Evolutionary conservation across 2,797 vertebrate species (phyloP).

Genomic region (Siniperca scherzeri): DNA sequence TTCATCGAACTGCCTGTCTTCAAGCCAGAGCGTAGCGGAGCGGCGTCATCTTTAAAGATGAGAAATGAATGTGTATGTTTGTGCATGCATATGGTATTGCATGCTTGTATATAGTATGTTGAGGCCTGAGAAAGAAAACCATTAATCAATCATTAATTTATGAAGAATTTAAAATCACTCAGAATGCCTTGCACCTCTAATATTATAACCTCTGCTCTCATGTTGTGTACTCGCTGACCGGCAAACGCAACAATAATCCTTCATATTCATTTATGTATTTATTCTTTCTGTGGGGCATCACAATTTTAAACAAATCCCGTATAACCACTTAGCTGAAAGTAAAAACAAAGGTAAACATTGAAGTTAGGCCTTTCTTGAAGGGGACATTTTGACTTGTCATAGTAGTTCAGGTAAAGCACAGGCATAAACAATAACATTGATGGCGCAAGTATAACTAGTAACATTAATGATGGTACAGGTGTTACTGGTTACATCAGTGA

Average conservation of each 20-base stretch:
- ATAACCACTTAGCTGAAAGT: background rate
- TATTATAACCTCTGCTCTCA: background rate
- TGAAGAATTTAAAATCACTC: conserved; percentile 12
- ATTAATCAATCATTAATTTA: conserved; percentile 39
- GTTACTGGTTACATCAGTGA: background rate
- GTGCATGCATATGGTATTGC: background rate
- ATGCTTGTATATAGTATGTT: background rate
- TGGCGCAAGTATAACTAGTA: background rate
- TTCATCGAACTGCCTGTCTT: conserved; percentile 53
- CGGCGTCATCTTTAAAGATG: conserved; percentile 19
- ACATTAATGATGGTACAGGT: background rate
- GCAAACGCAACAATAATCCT: background rate
- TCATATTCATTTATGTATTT: background rate
- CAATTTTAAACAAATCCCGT: background rate
- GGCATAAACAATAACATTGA: background rate
- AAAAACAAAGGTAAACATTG: background rate
- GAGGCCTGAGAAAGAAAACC: conserved; percentile 15
- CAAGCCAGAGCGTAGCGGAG: conserved; percentile 13
- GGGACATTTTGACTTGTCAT: background rate
- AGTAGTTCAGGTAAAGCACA: too few relatives aligned
- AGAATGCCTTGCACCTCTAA: background rate
- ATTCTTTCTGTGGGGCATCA: background rate
- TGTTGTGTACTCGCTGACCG: background rate
- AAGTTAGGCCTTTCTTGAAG: background rate
- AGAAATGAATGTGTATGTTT: background rate